Percentiles rank a stretch among this genome's conserved stretches.
Conservation (phyloP, 2,888 invertebrate species). For the Automeris io region DNA sequence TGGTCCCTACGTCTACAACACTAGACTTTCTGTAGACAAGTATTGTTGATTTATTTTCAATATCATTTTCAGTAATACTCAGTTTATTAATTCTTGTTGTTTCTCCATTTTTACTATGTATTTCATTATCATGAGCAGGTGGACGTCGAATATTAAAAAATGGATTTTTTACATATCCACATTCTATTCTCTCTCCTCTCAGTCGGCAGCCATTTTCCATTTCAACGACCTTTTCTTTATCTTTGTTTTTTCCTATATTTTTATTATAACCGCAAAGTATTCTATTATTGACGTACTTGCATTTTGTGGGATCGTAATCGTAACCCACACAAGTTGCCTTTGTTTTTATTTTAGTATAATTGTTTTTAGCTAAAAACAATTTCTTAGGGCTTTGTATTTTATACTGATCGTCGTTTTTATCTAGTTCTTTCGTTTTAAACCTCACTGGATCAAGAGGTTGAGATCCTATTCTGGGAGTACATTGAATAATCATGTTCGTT, state of each 20-base stretch:
- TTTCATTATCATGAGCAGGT: slow-evolving; percentile 9
- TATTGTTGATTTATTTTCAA: not conserved
- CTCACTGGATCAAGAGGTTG: slow-evolving; percentile 28
- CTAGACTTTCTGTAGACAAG: not conserved
- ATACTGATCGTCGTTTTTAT: slow-evolving; percentile 4
- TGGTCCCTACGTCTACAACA: not conserved
- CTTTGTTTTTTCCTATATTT: slow-evolving; percentile 31
- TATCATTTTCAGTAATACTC: not conserved
- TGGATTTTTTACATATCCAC: slow-evolving; percentile 40
- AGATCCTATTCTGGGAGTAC: slow-evolving; percentile 39
- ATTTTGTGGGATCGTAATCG: slow-evolving; percentile 38
- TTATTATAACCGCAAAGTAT: slow-evolving; percentile 57
- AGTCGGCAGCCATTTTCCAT: slow-evolving; percentile 41
- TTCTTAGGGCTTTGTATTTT: slow-evolving; percentile 7
- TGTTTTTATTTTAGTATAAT: not conserved
- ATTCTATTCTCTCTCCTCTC: slow-evolving; percentile 53
- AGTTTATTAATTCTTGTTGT: not conserved
- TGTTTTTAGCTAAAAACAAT: not conserved
- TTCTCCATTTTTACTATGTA: not conserved
- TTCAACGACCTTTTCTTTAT: slow-evolving; percentile 22
- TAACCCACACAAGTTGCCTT: slow-evolving; percentile 30
- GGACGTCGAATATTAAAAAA: slow-evolving; percentile 20
- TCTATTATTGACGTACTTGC: slow-evolving; percentile 38
- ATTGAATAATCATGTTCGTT: slow-evolving; percentile 18
- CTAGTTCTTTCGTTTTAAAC: slow-evolving; percentile 23